Percentiles rank a stretch among this genome's conserved stretches.
Evolutionary conservation across 2,888 invertebrate genomes (phyloP).

Genomic region (Gibbula magus): DNA sequence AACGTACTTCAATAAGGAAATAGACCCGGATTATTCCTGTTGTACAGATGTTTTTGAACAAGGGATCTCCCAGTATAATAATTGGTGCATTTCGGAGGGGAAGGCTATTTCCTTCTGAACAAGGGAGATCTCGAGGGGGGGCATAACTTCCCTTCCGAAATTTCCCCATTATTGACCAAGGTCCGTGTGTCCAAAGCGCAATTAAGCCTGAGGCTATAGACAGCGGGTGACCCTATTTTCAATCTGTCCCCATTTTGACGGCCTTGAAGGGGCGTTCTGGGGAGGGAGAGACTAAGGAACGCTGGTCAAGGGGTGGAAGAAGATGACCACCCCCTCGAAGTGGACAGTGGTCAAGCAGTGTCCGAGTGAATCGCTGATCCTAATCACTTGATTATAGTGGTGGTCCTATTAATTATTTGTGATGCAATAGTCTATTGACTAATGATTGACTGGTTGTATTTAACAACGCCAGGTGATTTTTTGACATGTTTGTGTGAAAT

Average conservation of each 20-base stretch:
- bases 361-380: not conserved
- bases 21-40: not conserved
- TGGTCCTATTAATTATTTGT: not conserved
- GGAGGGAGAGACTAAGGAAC: not conserved
- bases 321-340: not conserved
- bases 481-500: not conserved
- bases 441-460: not conserved
- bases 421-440: not conserved
- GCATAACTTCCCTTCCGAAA: not conserved
- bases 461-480: not conserved
- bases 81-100: too few species aligned
- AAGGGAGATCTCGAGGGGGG: not conserved
- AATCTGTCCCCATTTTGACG: not conserved
- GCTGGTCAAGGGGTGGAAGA: not conserved
- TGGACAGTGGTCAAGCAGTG: slow-evolving; percentile 1
- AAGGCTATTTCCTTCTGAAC: not conserved
- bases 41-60: too few species aligned
- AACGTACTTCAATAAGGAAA: not conserved
- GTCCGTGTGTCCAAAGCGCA: not conserved
- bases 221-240: not conserved
- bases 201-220: not conserved
- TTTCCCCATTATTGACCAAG: not conserved
- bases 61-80: too few species aligned
- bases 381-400: slow-evolving; percentile 5
- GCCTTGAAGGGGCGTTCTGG: not conserved